Percentiles rank a stretch among this genome's conserved stretches.
Evolutionary conservation across 2,888 invertebrate genomes (phyloP).

Genomic region (Lysandra bellargus): DNA sequence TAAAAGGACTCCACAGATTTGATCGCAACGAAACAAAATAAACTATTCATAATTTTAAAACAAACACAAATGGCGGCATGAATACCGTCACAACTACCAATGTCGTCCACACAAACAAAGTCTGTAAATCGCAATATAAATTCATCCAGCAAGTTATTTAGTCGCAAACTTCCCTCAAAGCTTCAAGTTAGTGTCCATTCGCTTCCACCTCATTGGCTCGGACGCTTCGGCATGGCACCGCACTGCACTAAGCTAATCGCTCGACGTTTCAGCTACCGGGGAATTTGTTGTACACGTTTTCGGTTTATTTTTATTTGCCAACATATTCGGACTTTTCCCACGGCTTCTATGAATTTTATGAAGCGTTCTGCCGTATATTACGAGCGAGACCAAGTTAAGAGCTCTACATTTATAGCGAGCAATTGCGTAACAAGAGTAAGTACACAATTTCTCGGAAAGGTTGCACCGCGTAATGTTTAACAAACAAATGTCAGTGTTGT

Average conservation of each 20-base stretch:
- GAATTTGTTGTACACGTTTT: not conserved
- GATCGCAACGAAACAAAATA: not conserved
- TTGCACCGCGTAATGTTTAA: not conserved
- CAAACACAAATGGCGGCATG: not conserved
- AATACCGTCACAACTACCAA: not conserved
- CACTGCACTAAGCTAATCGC: conserved; percentile 21
- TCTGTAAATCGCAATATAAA: conserved; percentile 9
- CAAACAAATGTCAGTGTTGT: conserved; percentile 11
- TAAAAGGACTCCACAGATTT: not conserved
- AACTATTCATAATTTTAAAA: not conserved
- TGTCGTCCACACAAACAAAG: conserved; percentile 10
- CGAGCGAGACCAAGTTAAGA: not conserved
- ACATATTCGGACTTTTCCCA: not conserved
- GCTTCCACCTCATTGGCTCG: conserved; percentile 28
- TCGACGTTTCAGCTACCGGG: conserved; percentile 17
- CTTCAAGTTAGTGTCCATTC: conserved; percentile 19
- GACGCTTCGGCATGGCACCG: not conserved
- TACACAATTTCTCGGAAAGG: conserved; percentile 11
- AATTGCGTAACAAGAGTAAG: conserved; percentile 8
- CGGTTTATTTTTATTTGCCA: not conserved
- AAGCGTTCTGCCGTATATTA: not conserved
- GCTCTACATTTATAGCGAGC: conserved; percentile 1
- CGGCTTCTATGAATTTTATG: not conserved
- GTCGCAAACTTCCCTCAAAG: conserved; percentile 21
- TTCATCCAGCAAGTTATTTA: conserved; percentile 7